A percentile compares a stretch with the other conserved stretches of the same genome.
These are phyloP conservation scores for Operophtera brumata DNA, from an alignment of 2,888 invertebrate species.

Conservation along the genomic window DNA sequence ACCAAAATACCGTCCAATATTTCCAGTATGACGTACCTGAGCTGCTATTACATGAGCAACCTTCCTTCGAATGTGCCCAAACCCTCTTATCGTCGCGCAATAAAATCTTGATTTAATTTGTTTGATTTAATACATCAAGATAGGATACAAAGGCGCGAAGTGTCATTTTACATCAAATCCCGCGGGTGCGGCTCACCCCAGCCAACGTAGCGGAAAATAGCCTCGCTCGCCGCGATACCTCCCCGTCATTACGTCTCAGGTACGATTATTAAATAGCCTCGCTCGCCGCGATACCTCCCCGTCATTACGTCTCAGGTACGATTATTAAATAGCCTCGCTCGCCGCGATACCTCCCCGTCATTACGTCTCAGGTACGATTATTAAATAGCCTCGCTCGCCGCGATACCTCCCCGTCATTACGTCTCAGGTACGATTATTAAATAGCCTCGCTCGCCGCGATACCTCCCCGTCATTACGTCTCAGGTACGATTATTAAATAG, in stretches of 20 bases:
- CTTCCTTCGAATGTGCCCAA: neutral
- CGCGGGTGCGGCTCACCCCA: conserved; percentile 37
- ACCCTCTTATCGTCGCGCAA: conserved; percentile 8
- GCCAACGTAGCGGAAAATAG: conserved; percentile 56
- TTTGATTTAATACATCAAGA: conserved; percentile 42
- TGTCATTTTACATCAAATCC: conserved; percentile 49
- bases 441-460: conserved; percentile 46
- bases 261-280: conserved; percentile 53
- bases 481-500: conserved; percentile 49
- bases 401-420: conserved; percentile 32
- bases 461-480: conserved; percentile 26
- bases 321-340: conserved; percentile 53
- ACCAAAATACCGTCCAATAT: neutral
- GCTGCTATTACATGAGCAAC: neutral
- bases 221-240: conserved; percentile 38
- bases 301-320: conserved; percentile 27
- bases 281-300: conserved; percentile 35
- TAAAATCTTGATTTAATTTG: conserved; percentile 19
- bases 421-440: conserved; percentile 38
- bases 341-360: conserved; percentile 33
- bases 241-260: conserved; percentile 28
- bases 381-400: conserved; percentile 50
- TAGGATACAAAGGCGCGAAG: conserved; percentile 39
- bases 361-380: conserved; percentile 27
- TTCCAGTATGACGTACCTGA: neutral